These are phyloP conservation scores for Chaetura pelagica DNA, from an alignment of 2,113 vertebrate species.

Conservation along the genomic window DNA sequence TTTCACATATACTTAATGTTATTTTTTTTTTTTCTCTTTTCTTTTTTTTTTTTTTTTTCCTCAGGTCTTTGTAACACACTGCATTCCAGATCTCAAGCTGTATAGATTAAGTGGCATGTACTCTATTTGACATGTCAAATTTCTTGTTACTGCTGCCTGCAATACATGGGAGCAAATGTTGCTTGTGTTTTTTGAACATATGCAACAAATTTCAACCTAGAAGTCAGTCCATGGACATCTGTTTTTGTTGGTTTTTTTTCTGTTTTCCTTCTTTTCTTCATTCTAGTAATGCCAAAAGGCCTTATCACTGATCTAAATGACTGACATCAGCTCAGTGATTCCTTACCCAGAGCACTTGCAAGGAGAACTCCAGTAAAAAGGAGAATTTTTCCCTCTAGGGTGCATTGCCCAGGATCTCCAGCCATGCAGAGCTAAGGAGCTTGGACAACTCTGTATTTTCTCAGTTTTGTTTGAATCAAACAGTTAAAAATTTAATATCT, in stretches of 20 bases:
- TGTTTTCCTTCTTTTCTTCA: neutral
- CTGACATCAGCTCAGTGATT: neutral
- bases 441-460: neutral
- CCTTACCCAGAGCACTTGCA: neutral
- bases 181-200: slow-evolving; percentile 71
- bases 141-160: slow-evolving; percentile 49
- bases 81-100: slow-evolving; percentile 48
- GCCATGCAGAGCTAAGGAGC: neutral
- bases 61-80: slow-evolving; percentile 35
- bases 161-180: slow-evolving; percentile 68
- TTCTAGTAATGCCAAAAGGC: neutral
- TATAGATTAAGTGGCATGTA: slow-evolving; percentile 54
- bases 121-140: slow-evolving; percentile 58
- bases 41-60: neutral
- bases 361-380: neutral
- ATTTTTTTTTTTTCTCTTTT: too few species aligned
- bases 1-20: slow-evolving; percentile 36
- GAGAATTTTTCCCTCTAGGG: neutral
- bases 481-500: neutral
- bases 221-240: slow-evolving; percentile 47
- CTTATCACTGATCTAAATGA: slow-evolving; percentile 1
- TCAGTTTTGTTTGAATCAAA: neutral
- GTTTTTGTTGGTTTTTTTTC: neutral
- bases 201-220: slow-evolving; percentile 60
- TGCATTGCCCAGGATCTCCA: neutral